A percentile compares a stretch with the other conserved stretches of the same genome.
phyloP scores from a whole-genome alignment of 2,113 vertebrate species.

The Pteropus alecto region DNA sequence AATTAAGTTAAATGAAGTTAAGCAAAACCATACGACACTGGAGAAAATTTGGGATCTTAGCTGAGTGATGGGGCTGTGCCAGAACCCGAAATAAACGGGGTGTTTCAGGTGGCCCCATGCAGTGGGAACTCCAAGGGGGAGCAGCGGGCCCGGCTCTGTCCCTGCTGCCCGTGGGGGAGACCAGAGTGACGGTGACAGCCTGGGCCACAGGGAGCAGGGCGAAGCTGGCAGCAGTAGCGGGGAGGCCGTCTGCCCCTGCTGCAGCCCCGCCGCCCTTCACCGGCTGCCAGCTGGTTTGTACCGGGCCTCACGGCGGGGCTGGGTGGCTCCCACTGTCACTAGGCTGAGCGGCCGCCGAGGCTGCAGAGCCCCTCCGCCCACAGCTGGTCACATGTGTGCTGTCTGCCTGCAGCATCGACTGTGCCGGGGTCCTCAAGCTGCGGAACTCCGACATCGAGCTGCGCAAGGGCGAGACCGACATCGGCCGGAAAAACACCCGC shows the following conservation, averaged over 20 bases:
- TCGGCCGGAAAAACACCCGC: constrained; percentile 94
- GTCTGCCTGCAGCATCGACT: constrained; percentile 89
- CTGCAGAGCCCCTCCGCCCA: no score
- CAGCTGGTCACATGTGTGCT: no score
- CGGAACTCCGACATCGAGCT: constrained; percentile 97
- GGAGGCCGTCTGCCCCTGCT: no score
- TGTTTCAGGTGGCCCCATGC: no score
- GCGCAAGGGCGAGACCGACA: constrained; percentile 96
- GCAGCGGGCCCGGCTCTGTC: background rate
- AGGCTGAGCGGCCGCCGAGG: no score
- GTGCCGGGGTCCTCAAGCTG: constrained; percentile 95
- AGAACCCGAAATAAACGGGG: background rate
- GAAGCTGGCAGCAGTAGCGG: no score
- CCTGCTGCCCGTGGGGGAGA: background rate
- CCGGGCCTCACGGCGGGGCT: no score
- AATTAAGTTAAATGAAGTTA: background rate
- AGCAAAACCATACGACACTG: background rate
- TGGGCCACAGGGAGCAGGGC: no score
- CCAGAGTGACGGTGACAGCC: no score
- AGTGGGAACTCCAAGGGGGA: background rate
- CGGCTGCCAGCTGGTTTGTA: no score
- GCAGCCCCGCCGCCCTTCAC: no score
- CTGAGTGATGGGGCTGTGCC: background rate
- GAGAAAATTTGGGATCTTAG: background rate
- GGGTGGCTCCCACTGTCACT: no score